Conservation (phyloP, 2,797 vertebrate species). For the Furcifer pardalis region DNA sequence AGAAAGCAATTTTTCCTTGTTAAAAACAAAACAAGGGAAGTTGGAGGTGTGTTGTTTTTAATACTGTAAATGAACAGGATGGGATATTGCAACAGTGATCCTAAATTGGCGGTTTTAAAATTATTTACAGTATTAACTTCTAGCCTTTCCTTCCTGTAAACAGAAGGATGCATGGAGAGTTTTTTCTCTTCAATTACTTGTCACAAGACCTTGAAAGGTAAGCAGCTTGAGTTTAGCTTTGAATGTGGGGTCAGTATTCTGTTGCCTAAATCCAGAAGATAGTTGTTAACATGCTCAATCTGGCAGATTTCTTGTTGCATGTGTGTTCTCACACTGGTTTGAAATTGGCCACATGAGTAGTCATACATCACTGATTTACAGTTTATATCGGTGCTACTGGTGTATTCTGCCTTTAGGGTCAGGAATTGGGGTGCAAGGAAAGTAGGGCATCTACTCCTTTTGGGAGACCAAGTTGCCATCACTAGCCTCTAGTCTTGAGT, state of each 20-base stretch:
- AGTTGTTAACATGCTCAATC: no score
- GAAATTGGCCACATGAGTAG: no score
- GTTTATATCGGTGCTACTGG: slow-evolving; percentile 6
- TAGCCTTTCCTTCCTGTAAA: neutral
- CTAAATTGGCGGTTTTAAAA: neutral
- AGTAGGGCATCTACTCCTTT: no score
- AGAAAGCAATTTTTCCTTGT: neutral
- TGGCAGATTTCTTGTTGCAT: no score
- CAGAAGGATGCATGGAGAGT: neutral
- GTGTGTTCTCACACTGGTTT: no score
- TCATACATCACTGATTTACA: slow-evolving; percentile 28
- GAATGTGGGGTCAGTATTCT: neutral
- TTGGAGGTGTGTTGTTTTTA: no score
- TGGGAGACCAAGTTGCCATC: no score
- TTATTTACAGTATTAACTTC: neutral
- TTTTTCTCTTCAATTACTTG: neutral
- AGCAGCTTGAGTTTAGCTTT: neutral
- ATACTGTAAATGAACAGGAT: no score
- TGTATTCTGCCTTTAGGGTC: slow-evolving; percentile 37
- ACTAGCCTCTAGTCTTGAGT: no score
- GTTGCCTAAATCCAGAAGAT: no score
- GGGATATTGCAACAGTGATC: neutral
- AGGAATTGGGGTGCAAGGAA: no score
- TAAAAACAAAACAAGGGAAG: no score
- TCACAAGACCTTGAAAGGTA: neutral